Conservation (phyloP, 2,888 invertebrate species). For the Scaptomyza parva region DNA sequence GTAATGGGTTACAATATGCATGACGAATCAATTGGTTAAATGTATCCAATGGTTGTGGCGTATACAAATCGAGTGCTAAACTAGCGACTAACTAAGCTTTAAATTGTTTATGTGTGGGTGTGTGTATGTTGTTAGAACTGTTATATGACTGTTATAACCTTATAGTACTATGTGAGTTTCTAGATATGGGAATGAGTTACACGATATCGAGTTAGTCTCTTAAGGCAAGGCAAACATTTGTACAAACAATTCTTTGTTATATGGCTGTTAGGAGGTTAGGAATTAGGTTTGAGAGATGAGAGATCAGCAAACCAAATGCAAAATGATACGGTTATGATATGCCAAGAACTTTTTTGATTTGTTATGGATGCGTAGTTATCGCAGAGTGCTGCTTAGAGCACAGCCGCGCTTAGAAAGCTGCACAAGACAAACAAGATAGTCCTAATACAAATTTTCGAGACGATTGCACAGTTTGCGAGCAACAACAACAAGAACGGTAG, state of each 20-base stretch:
- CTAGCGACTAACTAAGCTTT: slow-evolving; percentile 71
- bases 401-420: slow-evolving; percentile 48
- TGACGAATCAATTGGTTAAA: neutral
- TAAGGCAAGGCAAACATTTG: slow-evolving; percentile 70
- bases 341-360: slow-evolving; percentile 20
- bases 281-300: slow-evolving; percentile 21
- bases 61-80: slow-evolving; percentile 52
- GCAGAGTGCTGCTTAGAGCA: slow-evolving; percentile 5
- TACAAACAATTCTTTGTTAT: slow-evolving; percentile 46
- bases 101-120: slow-evolving; percentile 37
- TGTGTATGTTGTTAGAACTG: slow-evolving; percentile 25
- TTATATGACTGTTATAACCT: slow-evolving; percentile 1
- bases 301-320: slow-evolving; percentile 13
- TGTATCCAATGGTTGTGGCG: slow-evolving; percentile 42
- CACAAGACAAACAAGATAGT: slow-evolving; percentile 51
- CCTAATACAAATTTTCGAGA: slow-evolving; percentile 35
- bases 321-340: slow-evolving; percentile 25
- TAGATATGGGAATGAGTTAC: slow-evolving; percentile 13
- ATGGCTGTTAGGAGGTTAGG: slow-evolving; percentile 26
- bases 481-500: slow-evolving; percentile 45
- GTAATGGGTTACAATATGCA: neutral
- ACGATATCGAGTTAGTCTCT: slow-evolving; percentile 36
- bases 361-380: slow-evolving; percentile 19
- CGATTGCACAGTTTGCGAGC: slow-evolving; percentile 60
- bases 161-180: slow-evolving; percentile 2